These are phyloP conservation scores for Craseonycteris thonglongyai DNA, from an alignment of 2,113 vertebrate genomes.

Conservation along the genomic window DNA sequence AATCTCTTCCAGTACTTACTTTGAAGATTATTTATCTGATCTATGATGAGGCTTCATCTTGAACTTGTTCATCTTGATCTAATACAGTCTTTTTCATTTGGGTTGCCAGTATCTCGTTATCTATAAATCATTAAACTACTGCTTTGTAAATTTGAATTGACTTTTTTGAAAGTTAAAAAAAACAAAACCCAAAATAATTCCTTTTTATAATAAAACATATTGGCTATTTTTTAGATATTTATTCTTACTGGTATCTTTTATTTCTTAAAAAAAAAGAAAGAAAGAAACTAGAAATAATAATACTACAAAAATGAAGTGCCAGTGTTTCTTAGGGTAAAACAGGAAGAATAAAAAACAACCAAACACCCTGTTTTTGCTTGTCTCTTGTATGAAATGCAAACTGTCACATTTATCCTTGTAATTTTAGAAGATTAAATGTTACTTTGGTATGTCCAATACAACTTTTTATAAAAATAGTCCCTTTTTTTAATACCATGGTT, in stretches of 20 bases:
- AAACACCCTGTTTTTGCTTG: neutral
- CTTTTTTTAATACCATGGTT: neutral
- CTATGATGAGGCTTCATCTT: constrained; percentile 36
- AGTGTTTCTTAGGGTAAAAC: neutral
- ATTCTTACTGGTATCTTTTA: neutral
- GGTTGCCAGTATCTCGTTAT: constrained; percentile 47
- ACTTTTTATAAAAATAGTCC: neutral
- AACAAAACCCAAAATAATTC: constrained; percentile 18
- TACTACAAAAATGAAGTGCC: neutral
- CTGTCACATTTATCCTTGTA: neutral
- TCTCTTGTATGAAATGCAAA: constrained; percentile 11
- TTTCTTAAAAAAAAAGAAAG: neutral
- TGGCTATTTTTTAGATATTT: neutral
- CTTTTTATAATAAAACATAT: constrained; percentile 17
- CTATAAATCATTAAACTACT: constrained; percentile 65
- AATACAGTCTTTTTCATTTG: constrained; percentile 51
- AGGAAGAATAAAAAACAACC: neutral
- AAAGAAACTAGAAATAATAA: too few species aligned
- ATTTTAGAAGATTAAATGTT: constrained; percentile 20
- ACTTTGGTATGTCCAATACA: neutral
- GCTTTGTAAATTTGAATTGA: constrained; percentile 55
- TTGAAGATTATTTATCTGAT: neutral
- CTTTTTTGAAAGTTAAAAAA: neutral
- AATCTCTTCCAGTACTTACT: neutral
- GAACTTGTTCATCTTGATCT: neutral